A percentile compares a stretch with the other conserved stretches of the same genome.
Evolutionary conservation across 2,888 invertebrate species (phyloP).

Genomic region (Andrena haemorrhoa): DNA sequence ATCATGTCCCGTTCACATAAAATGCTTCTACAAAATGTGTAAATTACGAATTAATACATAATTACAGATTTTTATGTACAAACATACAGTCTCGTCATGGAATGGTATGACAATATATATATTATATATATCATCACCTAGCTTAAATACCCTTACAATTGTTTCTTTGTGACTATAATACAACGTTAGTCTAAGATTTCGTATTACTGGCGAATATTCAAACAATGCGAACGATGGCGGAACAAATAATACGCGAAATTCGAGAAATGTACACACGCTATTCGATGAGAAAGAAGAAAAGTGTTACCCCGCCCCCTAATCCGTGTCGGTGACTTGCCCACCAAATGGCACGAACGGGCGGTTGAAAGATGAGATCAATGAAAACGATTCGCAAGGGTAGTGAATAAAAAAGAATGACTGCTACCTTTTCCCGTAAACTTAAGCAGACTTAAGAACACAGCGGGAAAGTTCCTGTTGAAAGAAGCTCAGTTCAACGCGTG

Average conservation of each 20-base stretch:
- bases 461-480: constrained; percentile 29
- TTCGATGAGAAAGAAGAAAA: not conserved
- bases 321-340: not conserved
- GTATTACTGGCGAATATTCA: constrained; percentile 44
- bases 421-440: constrained; percentile 11
- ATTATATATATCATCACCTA: constrained; percentile 56
- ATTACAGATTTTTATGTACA: constrained; percentile 78
- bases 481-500: constrained; percentile 84
- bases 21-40: constrained; percentile 72
- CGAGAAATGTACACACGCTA: constrained; percentile 2
- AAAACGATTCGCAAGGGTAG: constrained; percentile 29
- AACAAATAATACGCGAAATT: constrained; percentile 13
- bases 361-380: constrained; percentile 60
- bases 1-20: constrained; percentile 65
- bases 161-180: constrained; percentile 58
- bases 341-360: constrained; percentile 11
- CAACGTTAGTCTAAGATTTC: constrained; percentile 59
- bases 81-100: constrained; percentile 82
- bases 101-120: constrained; percentile 76
- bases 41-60: constrained; percentile 73
- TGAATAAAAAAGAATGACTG: constrained; percentile 20
- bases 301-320: not conserved
- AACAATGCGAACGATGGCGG: constrained; percentile 31
- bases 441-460: constrained; percentile 9
- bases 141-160: constrained; percentile 66